These are phyloP conservation scores for Caenorhabditis doughertyi DNA, from an alignment of 2,888 invertebrate species.

Conservation along the genomic window DNA sequence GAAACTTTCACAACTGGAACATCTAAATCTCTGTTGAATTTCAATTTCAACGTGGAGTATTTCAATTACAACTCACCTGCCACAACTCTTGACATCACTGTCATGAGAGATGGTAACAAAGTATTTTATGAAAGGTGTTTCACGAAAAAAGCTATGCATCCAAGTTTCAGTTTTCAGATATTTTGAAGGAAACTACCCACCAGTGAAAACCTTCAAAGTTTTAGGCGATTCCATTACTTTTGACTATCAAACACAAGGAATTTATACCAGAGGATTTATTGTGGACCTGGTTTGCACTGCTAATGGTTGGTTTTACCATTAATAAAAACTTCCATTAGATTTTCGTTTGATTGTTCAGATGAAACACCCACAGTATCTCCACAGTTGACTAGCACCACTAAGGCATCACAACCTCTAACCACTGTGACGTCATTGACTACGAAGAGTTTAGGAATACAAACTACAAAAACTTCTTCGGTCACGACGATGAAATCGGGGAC, in stretches of 20 bases:
- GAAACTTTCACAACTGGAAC: conserved; percentile 3
- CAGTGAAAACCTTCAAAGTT: neutral
- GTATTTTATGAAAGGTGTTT: conserved; percentile 6
- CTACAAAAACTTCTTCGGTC: too few species aligned
- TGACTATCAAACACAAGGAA: neutral
- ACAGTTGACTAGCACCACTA: too few species aligned
- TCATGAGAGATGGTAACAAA: neutral
- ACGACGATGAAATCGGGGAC: neutral
- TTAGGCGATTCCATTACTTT: conserved; percentile 16
- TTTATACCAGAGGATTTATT: conserved; percentile 4
- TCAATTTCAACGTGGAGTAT: conserved; percentile 15
- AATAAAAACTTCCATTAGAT: neutral
- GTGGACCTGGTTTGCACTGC: neutral
- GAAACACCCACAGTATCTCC: neutral
- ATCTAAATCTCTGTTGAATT: conserved; percentile 6
- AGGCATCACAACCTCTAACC: too few species aligned
- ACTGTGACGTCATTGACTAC: too few species aligned
- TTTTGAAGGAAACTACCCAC: neutral
- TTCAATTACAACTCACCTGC: neutral
- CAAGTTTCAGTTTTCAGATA: conserved; percentile 18
- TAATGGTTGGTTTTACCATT: neutral
- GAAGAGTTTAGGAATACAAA: too few species aligned
- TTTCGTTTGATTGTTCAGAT: neutral
- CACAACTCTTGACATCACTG: conserved; percentile 3
- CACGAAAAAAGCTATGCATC: neutral